Base-by-base conservation (phyloP, 2,888 invertebrate species). In the Drosophila diplacantha region DNA sequence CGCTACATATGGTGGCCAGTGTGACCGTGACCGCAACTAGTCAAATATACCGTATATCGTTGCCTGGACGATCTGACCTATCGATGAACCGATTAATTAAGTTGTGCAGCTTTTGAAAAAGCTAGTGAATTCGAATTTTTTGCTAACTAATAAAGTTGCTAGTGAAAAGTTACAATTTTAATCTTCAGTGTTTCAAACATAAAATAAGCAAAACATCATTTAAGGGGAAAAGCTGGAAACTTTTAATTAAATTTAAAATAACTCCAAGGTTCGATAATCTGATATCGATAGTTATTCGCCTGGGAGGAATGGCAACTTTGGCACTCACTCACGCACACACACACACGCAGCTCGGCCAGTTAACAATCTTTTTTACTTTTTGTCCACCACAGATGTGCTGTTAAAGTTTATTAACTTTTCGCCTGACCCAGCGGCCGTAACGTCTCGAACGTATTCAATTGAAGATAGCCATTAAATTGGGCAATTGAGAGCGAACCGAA, bases 301-400 rank as follows among this genome's bases (percentile, higher is more conserved):
- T 29, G 12, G 29, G 29, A 4, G 12, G 32, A 53, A 11, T 58
- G 58, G 43, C 58, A 44, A 44, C 31, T 58, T 43, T 44, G 58
- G 43, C 54, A 35, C 16, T 37, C 54, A 43, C 16, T 35, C 54
- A 53, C 57, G 29, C 32, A 29, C 31, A 18, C 52, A 52, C 57
- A 41, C 34, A 47, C 22, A 22, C 39, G 14, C 14, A 35, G 34
- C 46, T 50, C 39, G 51, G 43, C 34, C 41, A 58, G 58, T 58
- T 58, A 58, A 54, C 54, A 37, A 37, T 44, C 53, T 58, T 52
- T 43, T 43, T 35, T 43, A 41, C 53, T 51, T 57, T 43, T 57
- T 43, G 53, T 41, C 41, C 57, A 6, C 35, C 53, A 53, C 52
- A 39, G 41, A 34, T 41, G 34, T 53, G 34, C 41, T 22, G 29